phyloP scores from a whole-genome alignment of 2,888 invertebrate genomes.

The Hirtodrosophila histrioides region DNA sequence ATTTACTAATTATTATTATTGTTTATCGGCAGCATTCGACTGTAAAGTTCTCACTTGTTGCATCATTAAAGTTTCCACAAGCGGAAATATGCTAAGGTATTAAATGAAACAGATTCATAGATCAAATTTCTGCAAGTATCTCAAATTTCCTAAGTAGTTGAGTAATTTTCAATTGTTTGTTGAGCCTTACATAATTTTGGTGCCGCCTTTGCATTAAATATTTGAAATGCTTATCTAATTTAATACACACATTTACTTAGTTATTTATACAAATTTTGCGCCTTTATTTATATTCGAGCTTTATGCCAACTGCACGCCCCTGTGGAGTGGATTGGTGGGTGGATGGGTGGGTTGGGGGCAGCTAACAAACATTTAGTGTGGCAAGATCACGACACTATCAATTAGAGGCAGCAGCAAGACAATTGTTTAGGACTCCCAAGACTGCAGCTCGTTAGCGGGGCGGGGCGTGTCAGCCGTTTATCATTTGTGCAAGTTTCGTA shows the following conservation, averaged over 20 bases:
- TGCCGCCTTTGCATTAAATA: slow-evolving; percentile 23
- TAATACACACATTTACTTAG: slow-evolving; percentile 24
- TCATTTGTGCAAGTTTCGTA: slow-evolving; percentile 67
- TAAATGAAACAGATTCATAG: slow-evolving; percentile 1
- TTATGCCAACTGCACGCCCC: slow-evolving; percentile 27
- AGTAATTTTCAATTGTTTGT: slow-evolving; percentile 25
- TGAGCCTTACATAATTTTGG: slow-evolving; percentile 23
- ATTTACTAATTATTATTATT: no score
- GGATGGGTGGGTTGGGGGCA: slow-evolving; percentile 4
- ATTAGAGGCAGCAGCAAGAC: slow-evolving; percentile 69
- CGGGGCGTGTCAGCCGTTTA: slow-evolving; percentile 74
- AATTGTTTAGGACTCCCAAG: slow-evolving; percentile 67
- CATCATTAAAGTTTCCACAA: no score
- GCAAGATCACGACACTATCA: slow-evolving; percentile 75
- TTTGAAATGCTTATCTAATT: slow-evolving; percentile 34
- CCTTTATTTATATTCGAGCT: slow-evolving; percentile 44
- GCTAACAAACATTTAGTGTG: slow-evolving; percentile 41
- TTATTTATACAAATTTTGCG: slow-evolving; percentile 37
- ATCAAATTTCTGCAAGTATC: slow-evolving; percentile 24
- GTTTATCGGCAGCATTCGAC: no score
- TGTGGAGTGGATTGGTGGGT: not conserved
- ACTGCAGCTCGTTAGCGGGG: slow-evolving; percentile 63
- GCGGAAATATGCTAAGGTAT: not conserved
- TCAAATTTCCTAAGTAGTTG: slow-evolving; percentile 16
- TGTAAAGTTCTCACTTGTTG: no score